A percentile compares a stretch with the other conserved stretches of the same genome.
Conservation (phyloP, 2,113 vertebrate species). For the Podarcis raffonei region DNA sequence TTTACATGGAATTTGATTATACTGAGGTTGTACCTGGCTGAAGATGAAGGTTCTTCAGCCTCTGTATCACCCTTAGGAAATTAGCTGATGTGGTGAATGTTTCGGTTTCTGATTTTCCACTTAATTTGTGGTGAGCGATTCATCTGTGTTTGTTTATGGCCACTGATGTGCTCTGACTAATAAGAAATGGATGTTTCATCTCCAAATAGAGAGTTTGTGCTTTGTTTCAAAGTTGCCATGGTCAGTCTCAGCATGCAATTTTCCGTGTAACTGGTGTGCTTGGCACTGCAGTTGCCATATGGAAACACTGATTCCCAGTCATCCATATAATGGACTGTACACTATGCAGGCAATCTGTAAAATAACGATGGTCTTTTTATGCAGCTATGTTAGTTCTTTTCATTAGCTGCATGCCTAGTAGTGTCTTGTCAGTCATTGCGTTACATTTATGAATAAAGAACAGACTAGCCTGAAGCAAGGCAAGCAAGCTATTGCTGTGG, state of each 20-base stretch:
- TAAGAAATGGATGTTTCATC: slow-evolving; percentile 42
- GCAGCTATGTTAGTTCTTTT: background rate
- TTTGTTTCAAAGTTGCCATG: slow-evolving; percentile 50
- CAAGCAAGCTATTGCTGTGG: slow-evolving; percentile 9
- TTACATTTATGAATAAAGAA: slow-evolving; percentile 24
- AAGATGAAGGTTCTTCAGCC: accelerated
- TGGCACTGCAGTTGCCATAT: background rate
- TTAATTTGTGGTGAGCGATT: slow-evolving; percentile 50
- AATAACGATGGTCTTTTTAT: slow-evolving; percentile 39
- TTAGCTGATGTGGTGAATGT: slow-evolving; percentile 2
- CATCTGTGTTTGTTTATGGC: slow-evolving; percentile 60
- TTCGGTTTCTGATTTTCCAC: slow-evolving; percentile 62
- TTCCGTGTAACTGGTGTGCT: slow-evolving; percentile 52
- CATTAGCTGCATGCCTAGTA: slow-evolving; percentile 33
- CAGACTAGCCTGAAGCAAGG: background rate
- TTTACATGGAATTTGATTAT: accelerated
- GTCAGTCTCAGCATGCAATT: slow-evolving; percentile 38
- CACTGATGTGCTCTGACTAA: slow-evolving; percentile 42
- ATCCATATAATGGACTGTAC: slow-evolving; percentile 19
- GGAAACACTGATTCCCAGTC: slow-evolving; percentile 40
- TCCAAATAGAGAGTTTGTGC: slow-evolving; percentile 45
- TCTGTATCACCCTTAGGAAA: slow-evolving; percentile 20
- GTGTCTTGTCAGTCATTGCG: slow-evolving; percentile 38
- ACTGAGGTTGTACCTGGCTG: background rate
- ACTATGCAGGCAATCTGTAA: slow-evolving; percentile 6